A percentile compares a stretch with the other conserved stretches of the same genome.
phyloP scores from a whole-genome alignment of 2,888 invertebrate genomes.

The Drymonia ruficornis region DNA sequence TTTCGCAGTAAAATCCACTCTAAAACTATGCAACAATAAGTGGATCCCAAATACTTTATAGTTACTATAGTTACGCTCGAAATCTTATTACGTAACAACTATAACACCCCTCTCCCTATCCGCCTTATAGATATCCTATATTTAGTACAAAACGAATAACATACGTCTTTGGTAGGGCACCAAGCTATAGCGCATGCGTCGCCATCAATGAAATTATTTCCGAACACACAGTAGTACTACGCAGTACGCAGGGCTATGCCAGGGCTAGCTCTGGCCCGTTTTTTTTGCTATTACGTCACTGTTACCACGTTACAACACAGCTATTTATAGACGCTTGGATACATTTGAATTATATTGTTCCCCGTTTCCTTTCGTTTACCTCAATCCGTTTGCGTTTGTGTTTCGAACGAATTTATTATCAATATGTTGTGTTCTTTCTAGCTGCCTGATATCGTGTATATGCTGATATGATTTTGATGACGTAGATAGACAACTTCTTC shows the following conservation, averaged over 20 bases:
- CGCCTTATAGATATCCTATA: conserved; percentile 47
- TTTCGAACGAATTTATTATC: conserved; percentile 7
- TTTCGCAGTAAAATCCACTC: too few relatives aligned
- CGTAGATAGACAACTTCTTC: too few relatives aligned
- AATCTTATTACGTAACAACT: conserved; percentile 1
- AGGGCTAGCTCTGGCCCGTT: conserved; percentile 30
- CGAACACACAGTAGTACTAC: conserved; percentile 36
- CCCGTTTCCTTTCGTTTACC: background rate
- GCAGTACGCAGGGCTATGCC: conserved; percentile 11
- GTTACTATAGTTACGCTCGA: background rate
- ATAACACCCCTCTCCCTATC: conserved; percentile 31
- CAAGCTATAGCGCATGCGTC: conserved; percentile 39
- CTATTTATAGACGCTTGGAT: conserved; percentile 13
- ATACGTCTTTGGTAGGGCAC: conserved; percentile 31
- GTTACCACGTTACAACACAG: conserved; percentile 30
- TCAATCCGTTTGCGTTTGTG: conserved; percentile 14
- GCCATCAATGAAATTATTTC: conserved; percentile 49
- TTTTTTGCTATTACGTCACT: conserved; percentile 37
- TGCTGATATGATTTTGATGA: too few relatives aligned
- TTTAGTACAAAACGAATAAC: conserved; percentile 38
- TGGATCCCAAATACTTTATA: background rate
- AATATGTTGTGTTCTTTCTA: background rate
- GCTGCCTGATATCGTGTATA: too few relatives aligned
- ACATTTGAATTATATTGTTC: conserved; percentile 2
- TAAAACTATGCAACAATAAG: too few relatives aligned